These are phyloP conservation scores for Diplodus sargus DNA, from an alignment of 2,797 vertebrate species.

Conservation along the genomic window DNA sequence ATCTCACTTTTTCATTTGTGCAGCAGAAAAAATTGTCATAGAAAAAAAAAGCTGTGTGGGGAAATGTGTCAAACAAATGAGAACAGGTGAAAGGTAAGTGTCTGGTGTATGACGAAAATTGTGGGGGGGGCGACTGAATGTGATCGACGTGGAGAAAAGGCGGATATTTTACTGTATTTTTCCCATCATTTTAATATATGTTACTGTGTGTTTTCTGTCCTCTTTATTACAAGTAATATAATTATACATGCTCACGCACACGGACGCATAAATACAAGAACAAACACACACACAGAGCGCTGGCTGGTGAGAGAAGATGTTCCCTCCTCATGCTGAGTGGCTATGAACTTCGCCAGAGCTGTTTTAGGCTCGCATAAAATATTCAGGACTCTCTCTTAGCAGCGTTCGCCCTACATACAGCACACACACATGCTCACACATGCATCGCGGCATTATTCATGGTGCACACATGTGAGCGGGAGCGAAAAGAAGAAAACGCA, in stretches of 20 bases:
- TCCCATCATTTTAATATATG: conserved; percentile 19
- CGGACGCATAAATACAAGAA: not conserved
- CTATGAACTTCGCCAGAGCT: conserved; percentile 73
- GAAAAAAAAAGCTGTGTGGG: not conserved
- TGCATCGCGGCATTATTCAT: conserved; percentile 68
- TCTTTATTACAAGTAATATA: conserved; percentile 2
- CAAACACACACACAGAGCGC: conserved; percentile 31
- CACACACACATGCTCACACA: conserved; percentile 62
- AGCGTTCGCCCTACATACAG: conserved; percentile 82
- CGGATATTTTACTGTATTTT: conserved; percentile 1
- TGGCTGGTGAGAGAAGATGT: conserved; percentile 62
- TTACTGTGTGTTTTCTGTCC: not conserved
- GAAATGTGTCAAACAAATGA: conserved; percentile 5
- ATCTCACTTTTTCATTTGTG: conserved; percentile 4
- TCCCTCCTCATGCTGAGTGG: conserved; percentile 62
- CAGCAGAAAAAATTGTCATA: not conserved
- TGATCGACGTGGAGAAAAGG: not conserved
- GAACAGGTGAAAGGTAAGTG: not conserved
- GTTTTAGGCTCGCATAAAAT: conserved; percentile 82
- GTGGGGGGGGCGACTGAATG: not conserved
- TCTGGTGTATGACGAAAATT: not conserved
- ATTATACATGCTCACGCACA: conserved; percentile 9
- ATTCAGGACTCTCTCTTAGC: conserved; percentile 79
- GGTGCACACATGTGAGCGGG: conserved; percentile 58
- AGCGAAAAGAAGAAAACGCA: conserved; percentile 30